These are phyloP conservation scores for Megathymus violae DNA, from an alignment of 1,140 invertebrate species.

Conservation along the genomic window DNA sequence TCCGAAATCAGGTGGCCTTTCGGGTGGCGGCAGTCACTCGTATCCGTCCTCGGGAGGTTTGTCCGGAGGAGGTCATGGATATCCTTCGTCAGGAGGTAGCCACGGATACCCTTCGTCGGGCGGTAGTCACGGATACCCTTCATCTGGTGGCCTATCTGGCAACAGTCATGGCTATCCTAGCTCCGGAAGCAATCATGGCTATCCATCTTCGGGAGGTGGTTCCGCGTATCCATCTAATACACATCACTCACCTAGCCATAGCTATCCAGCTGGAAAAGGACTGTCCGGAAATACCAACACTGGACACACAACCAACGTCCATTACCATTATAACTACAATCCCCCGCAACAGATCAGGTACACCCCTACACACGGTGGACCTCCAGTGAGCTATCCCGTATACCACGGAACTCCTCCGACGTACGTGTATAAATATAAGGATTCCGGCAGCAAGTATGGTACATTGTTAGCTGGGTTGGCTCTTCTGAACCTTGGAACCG, in stretches of 20 bases:
- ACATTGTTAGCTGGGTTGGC: slow-evolving; percentile 70
- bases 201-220: slow-evolving; percentile 36
- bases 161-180: slow-evolving; percentile 45
- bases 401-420: slow-evolving; percentile 68
- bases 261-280: slow-evolving; percentile 51
- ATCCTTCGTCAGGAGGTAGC: no score
- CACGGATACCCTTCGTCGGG: slow-evolving; percentile 49
- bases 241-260: slow-evolving; percentile 38
- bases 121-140: slow-evolving; percentile 54
- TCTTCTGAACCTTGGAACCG: slow-evolving; percentile 69
- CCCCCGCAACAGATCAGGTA: slow-evolving; percentile 72
- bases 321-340: slow-evolving; percentile 70
- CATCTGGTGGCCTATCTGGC: slow-evolving; percentile 54
- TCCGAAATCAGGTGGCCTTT: slow-evolving; percentile 48
- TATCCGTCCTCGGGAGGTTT: slow-evolving; percentile 10
- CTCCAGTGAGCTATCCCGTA: slow-evolving; percentile 63
- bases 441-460: slow-evolving; percentile 76
- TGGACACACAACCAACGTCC: slow-evolving; percentile 55
- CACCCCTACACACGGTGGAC: slow-evolving; percentile 50
- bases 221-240: slow-evolving; percentile 14
- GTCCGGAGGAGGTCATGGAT: slow-evolving; percentile 47
- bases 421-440: slow-evolving; percentile 75
- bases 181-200: slow-evolving; percentile 43
- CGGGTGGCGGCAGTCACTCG: slow-evolving; percentile 47
- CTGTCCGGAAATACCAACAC: slow-evolving; percentile 48